Evolutionary conservation across 2,888 invertebrate species (phyloP).

Genomic region (Meganola albula): DNA sequence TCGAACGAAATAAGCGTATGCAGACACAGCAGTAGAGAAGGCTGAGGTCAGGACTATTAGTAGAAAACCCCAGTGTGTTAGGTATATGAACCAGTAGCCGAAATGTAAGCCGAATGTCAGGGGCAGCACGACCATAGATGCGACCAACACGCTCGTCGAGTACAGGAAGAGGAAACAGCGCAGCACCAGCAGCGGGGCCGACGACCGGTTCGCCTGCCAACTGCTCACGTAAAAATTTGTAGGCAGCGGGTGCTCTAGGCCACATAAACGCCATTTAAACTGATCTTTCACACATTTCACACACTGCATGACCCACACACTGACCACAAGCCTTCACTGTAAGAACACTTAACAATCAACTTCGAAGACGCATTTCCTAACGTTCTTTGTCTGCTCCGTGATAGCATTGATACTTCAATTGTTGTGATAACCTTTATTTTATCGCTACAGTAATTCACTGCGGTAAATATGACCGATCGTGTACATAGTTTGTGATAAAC

Average conservation of each 20-base stretch:
- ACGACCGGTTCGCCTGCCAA: slow-evolving; percentile 50
- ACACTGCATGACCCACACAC: slow-evolving; percentile 33
- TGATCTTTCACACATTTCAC: slow-evolving; percentile 31
- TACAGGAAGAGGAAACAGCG: slow-evolving; percentile 47
- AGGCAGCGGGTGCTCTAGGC: slow-evolving; percentile 45
- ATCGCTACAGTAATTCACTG: slow-evolving; percentile 18
- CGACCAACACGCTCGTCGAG: slow-evolving; percentile 40
- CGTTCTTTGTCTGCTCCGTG: slow-evolving; percentile 17
- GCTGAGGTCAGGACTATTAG: slow-evolving; percentile 44
- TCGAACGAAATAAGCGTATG: slow-evolving; percentile 42
- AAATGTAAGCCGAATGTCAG: slow-evolving; percentile 35
- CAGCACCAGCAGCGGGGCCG: slow-evolving; percentile 41
- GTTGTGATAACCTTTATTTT: slow-evolving; percentile 29
- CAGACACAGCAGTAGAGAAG: slow-evolving; percentile 48
- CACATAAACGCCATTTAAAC: slow-evolving; percentile 44
- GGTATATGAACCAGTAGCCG: slow-evolving; percentile 65
- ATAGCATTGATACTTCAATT: slow-evolving; percentile 19
- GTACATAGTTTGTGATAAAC: slow-evolving; percentile 36
- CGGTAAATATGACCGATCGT: slow-evolving; percentile 31
- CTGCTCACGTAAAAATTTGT: slow-evolving; percentile 57
- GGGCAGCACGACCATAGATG: slow-evolving; percentile 35
- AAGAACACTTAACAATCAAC: slow-evolving; percentile 21
- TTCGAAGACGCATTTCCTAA: slow-evolving; percentile 23
- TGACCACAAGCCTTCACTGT: too few relatives aligned
- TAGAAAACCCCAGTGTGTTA: slow-evolving; percentile 65